Percentiles rank a stretch among this genome's conserved stretches.
These are phyloP conservation scores for Drosophila sechellia DNA, from an alignment of 1,140 invertebrate genomes.

Conservation along the genomic window DNA sequence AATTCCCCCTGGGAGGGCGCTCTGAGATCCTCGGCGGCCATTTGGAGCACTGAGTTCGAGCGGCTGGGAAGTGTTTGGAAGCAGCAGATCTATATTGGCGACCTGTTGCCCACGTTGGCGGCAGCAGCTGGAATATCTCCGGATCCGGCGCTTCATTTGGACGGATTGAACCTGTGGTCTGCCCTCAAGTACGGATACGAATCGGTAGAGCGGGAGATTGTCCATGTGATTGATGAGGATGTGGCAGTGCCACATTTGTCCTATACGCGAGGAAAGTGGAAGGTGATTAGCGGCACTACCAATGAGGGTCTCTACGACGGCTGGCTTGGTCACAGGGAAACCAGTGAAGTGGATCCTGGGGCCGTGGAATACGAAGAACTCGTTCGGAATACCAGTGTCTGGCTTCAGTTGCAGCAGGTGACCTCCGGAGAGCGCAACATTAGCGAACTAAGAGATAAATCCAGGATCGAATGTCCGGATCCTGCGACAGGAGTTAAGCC, in stretches of 20 bases:
- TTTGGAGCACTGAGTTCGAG: constrained; percentile 90
- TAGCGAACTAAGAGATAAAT: constrained; percentile 82
- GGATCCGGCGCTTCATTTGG: constrained; percentile 85
- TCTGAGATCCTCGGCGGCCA: constrained; percentile 89
- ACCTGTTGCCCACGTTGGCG: constrained; percentile 94
- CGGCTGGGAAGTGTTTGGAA: constrained; percentile 88
- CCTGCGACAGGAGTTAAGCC: constrained; percentile 1
- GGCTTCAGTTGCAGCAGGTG: constrained; percentile 56
- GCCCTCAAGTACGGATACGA: constrained; percentile 84
- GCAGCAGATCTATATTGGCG: constrained; percentile 92
- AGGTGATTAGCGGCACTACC: constrained; percentile 89
- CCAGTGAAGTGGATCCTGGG: constrained; percentile 55
- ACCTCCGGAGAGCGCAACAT: constrained; percentile 42
- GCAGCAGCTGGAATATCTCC: constrained; percentile 86
- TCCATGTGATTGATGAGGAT: constrained; percentile 91
- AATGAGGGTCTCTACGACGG: constrained; percentile 83
- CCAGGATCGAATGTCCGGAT: constrained; percentile 82
- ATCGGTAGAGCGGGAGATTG: constrained; percentile 86
- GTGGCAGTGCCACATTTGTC: constrained; percentile 87
- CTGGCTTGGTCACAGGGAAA: constrained; percentile 84
- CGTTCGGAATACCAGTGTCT: constrained; percentile 85
- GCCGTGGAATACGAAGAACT: constrained; percentile 83
- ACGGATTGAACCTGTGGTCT: constrained; percentile 90
- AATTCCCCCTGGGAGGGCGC: constrained; percentile 95
- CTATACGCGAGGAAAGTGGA: constrained; percentile 89